These are phyloP conservation scores for Hirundichthys speculiger DNA, from an alignment of 2,113 vertebrate genomes.

Conservation along the genomic window DNA sequence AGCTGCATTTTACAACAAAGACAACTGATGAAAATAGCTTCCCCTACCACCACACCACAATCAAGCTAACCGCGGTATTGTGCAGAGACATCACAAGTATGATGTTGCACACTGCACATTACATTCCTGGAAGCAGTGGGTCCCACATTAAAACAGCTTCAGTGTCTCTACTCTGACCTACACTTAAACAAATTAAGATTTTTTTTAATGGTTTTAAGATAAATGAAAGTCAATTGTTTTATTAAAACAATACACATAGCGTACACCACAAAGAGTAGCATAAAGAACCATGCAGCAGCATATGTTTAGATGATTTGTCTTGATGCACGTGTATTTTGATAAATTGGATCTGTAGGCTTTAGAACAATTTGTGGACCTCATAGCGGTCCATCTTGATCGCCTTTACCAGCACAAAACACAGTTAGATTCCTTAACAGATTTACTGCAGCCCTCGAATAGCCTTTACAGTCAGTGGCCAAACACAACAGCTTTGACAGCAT, in stretches of 20 bases:
- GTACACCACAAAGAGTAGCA: neutral
- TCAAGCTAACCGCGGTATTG: slow-evolving; percentile 1
- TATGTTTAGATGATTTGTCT: slow-evolving; percentile 17
- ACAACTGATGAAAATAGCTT: neutral
- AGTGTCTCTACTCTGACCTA: slow-evolving; percentile 3
- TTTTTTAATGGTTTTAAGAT: slow-evolving; percentile 17
- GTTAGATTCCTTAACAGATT: slow-evolving; percentile 34
- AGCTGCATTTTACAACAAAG: neutral
- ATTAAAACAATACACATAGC: slow-evolving; percentile 9
- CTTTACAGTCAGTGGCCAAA: slow-evolving; percentile 42
- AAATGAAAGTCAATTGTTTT: slow-evolving; percentile 19
- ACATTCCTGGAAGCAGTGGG: slow-evolving; percentile 11
- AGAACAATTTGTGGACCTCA: slow-evolving; percentile 19
- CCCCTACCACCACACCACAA: neutral
- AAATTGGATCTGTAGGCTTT: slow-evolving; percentile 9
- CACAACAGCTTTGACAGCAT: slow-evolving; percentile 53
- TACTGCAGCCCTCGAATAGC: slow-evolving; percentile 24
- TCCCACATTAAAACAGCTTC: slow-evolving; percentile 7
- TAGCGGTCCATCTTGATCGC: slow-evolving; percentile 11
- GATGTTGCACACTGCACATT: neutral
- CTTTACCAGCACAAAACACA: slow-evolving; percentile 33
- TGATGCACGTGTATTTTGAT: slow-evolving; percentile 16
- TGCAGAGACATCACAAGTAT: slow-evolving; percentile 8
- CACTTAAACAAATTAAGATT: slow-evolving; percentile 24
- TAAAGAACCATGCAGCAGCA: slow-evolving; percentile 1